Conservation (phyloP, 2,888 invertebrate genomes). For the Shargacucullia verbasci region DNA sequence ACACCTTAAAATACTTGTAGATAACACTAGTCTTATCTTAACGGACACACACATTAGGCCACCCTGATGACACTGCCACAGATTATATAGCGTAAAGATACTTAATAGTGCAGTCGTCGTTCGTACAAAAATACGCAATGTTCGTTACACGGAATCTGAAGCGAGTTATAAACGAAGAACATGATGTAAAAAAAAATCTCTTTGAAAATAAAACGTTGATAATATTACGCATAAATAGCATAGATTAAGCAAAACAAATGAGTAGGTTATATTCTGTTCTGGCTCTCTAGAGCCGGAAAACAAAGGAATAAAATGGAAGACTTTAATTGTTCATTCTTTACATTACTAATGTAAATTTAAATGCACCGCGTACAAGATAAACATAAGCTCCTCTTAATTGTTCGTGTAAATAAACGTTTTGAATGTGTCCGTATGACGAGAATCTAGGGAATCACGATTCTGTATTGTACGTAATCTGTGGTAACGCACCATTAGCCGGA, state of each 20-base stretch:
- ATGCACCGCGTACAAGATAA: too few species aligned
- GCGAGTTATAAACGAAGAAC: too few species aligned
- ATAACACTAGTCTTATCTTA: conserved; percentile 34
- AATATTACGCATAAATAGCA: too few species aligned
- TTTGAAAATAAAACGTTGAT: too few species aligned
- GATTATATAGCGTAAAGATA: conserved; percentile 14
- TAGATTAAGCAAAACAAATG: too few species aligned
- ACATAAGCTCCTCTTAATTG: too few species aligned
- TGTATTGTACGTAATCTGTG: conserved; percentile 5
- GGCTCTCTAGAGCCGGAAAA: too few species aligned
- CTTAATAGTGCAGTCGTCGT: neutral
- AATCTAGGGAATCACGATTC: neutral
- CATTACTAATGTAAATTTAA: too few species aligned
- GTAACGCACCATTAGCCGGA: conserved; percentile 25
- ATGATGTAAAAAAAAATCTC: too few species aligned
- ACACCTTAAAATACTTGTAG: conserved; percentile 25
- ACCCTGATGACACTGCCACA: conserved; percentile 9
- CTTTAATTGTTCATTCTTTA: too few species aligned
- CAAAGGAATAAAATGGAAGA: too few species aligned
- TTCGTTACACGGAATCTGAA: neutral
- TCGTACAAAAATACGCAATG: neutral
- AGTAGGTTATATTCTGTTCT: too few species aligned
- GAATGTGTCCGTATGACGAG: neutral
- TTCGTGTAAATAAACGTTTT: neutral
- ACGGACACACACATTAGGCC: conserved; percentile 32